A percentile compares a stretch with the other conserved stretches of the same genome.
These are phyloP conservation scores for Megalops atlanticus DNA, from an alignment of 2,113 vertebrate genomes.

Conservation along the genomic window DNA sequence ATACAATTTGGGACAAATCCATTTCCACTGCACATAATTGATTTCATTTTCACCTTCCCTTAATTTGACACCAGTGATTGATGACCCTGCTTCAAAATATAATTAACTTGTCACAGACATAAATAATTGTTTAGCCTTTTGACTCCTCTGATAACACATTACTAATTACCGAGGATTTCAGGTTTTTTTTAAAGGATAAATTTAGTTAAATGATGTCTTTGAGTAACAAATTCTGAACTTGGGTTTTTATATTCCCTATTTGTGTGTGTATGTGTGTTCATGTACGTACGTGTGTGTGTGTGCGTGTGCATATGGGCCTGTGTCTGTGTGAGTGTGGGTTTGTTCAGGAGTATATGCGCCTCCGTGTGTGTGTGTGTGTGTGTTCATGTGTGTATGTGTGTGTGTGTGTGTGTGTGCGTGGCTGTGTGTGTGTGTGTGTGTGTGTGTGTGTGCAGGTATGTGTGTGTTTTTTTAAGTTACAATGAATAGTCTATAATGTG, in stretches of 20 bases:
- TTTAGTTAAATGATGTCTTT: not conserved
- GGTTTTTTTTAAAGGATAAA: not conserved
- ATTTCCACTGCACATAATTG: slow-evolving; percentile 13
- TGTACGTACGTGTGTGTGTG: not conserved
- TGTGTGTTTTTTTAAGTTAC: no score
- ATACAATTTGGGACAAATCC: slow-evolving; percentile 16
- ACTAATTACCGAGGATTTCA: not conserved
- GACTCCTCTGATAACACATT: not conserved
- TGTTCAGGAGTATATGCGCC: no score
- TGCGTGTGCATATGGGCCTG: not conserved
- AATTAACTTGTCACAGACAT: slow-evolving; percentile 35
- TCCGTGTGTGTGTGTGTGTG: no score
- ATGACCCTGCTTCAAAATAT: slow-evolving; percentile 28
- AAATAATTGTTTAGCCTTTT: slow-evolving; percentile 30
- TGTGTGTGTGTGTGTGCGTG: no score
- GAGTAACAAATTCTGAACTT: not conserved
- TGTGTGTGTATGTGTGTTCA: not conserved
- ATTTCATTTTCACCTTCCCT: slow-evolving; percentile 15
- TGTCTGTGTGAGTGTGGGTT: no score
- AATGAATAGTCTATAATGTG: no score
- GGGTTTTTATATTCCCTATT: not conserved
- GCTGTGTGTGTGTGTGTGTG: no score
- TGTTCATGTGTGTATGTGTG: no score
- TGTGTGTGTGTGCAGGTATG: no score
- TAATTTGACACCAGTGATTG: slow-evolving; percentile 17